phyloP scores from a whole-genome alignment of 2,888 invertebrate species.

The Pemphredon lugubris region DNA sequence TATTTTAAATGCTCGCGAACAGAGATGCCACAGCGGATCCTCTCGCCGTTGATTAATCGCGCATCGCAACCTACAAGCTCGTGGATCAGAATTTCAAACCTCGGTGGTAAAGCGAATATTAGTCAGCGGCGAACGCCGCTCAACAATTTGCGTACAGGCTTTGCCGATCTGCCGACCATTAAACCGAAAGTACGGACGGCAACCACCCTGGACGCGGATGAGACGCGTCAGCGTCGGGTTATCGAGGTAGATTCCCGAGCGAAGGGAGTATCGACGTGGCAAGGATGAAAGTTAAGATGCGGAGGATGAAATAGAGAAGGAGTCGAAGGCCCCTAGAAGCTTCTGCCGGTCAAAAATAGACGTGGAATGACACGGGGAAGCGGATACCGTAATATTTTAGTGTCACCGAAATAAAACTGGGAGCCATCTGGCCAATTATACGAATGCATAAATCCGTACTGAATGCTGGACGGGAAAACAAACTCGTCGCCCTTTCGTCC shows the following conservation, averaged over 20 bases:
- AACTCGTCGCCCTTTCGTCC: conserved; percentile 40
- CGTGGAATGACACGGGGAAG: conserved; percentile 65
- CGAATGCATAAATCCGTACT: conserved; percentile 54
- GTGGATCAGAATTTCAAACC: conserved; percentile 11
- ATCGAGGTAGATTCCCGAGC: not conserved
- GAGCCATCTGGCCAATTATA: conserved; percentile 67
- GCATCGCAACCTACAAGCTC: not conserved
- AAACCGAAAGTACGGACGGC: too few relatives aligned
- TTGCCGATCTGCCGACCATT: too few relatives aligned
- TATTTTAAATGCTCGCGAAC: not conserved
- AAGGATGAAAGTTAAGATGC: conserved; percentile 39
- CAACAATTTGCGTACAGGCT: too few relatives aligned
- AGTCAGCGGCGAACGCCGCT: conserved; percentile 6
- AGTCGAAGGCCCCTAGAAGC: conserved; percentile 53
- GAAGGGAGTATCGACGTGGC: conserved; percentile 3
- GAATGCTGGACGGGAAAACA: conserved; percentile 50
- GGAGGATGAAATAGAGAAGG: conserved; percentile 42
- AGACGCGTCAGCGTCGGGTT: not conserved
- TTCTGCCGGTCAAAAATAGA: conserved; percentile 64
- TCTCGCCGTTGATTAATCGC: conserved; percentile 22
- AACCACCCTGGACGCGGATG: too few relatives aligned
- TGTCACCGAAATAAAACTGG: conserved; percentile 67
- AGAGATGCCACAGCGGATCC: not conserved
- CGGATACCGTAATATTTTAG: conserved; percentile 66
- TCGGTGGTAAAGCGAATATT: conserved; percentile 9